Evolutionary conservation across 2,113 vertebrate species (phyloP).

Genomic region (Apteryx owenii): DNA sequence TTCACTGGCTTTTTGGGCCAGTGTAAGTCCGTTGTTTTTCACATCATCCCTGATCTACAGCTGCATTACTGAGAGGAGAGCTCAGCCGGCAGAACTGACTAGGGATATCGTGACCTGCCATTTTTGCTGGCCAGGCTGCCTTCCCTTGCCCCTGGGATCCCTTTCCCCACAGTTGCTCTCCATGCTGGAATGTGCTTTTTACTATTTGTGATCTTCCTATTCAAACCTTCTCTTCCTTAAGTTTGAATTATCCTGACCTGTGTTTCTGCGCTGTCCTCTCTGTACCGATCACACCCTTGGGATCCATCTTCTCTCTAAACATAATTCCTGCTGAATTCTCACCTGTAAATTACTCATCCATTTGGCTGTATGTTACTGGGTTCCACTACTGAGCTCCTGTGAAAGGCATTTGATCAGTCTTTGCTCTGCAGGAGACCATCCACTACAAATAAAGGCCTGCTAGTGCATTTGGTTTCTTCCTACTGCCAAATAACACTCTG

Average conservation of each 20-base stretch:
- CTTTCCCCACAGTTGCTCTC: background rate
- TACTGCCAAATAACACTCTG: background rate
- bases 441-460: background rate
- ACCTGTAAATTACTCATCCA: background rate
- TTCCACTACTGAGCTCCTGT: background rate
- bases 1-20: background rate
- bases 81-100: background rate
- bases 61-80: background rate
- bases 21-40: background rate
- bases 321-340: background rate
- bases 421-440: background rate
- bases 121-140: background rate
- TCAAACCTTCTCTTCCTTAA: background rate
- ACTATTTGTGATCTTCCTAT: background rate
- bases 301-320: background rate
- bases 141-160: background rate
- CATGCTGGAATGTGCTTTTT: background rate
- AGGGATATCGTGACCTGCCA: background rate
- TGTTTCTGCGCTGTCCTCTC: background rate
- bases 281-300: background rate
- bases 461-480: background rate
- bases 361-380: background rate
- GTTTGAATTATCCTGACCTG: background rate
- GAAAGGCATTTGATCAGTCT: background rate
- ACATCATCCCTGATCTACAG: slow-evolving; percentile 12